Conservation (phyloP, 1,140 invertebrate species). For the Arctopsyche grandis region DNA sequence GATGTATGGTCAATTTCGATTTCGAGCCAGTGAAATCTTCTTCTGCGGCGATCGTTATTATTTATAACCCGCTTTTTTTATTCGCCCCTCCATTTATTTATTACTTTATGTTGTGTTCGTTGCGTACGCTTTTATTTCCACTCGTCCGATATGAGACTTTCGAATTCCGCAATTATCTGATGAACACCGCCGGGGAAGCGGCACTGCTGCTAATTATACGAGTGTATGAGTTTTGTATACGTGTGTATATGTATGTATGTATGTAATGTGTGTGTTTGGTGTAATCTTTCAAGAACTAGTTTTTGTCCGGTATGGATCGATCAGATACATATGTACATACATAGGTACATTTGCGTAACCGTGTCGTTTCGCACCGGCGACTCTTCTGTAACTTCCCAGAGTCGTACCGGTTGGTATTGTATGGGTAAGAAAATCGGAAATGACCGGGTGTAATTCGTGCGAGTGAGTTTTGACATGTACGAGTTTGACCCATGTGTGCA, state of each 20-base stretch:
- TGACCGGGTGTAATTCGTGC: neutral
- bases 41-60: neutral
- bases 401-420: constrained; percentile 11
- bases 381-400: constrained; percentile 24
- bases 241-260: neutral
- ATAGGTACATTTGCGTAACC: constrained; percentile 30
- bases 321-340: neutral
- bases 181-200: constrained; percentile 27
- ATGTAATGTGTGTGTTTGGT: constrained; percentile 12
- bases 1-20: constrained; percentile 26
- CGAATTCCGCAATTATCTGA: constrained; percentile 45
- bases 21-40: constrained; percentile 31
- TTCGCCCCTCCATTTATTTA: neutral
- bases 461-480: too few species aligned
- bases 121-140: neutral
- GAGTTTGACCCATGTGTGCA: too few species aligned
- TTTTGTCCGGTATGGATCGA: constrained; percentile 24
- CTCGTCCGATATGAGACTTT: constrained; percentile 35
- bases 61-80: constrained; percentile 28
- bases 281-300: constrained; percentile 36
- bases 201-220: constrained; percentile 4
- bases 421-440: neutral
- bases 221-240: neutral
- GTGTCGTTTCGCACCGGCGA: constrained; percentile 32
- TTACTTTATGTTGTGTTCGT: neutral